These are phyloP conservation scores for Cantharis rustica DNA, from an alignment of 2,888 invertebrate genomes.

Conservation along the genomic window DNA sequence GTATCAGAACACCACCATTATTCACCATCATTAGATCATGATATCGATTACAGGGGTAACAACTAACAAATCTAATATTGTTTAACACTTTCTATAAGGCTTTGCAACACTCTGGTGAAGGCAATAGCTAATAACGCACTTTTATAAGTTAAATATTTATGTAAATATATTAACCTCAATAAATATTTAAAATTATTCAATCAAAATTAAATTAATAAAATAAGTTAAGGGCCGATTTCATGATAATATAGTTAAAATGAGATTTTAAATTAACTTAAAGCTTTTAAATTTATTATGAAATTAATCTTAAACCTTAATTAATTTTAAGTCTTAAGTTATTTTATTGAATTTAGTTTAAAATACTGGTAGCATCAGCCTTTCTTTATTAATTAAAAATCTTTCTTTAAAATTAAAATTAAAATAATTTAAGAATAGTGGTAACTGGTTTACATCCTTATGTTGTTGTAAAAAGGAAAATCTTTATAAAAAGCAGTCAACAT, in stretches of 20 bases:
- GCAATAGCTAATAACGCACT: not conserved
- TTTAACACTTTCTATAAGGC: slow-evolving; percentile 9
- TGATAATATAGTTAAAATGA: no score
- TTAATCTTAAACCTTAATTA: no score
- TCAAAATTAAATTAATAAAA: no score
- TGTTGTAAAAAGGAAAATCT: not conserved
- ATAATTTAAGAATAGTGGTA: not conserved
- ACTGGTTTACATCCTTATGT: not conserved
- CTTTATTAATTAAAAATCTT: not conserved
- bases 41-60: slow-evolving; percentile 38
- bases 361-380: not conserved
- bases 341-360: not conserved
- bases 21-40: slow-evolving; percentile 34
- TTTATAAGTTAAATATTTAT: not conserved
- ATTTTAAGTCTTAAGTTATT: no score
- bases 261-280: no score
- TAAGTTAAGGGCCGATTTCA: no score
- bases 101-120: not conserved
- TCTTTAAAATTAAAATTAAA: no score
- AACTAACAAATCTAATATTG: slow-evolving; percentile 10
- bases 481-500: not conserved
- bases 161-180: no score
- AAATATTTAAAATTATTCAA: no score
- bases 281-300: no score
- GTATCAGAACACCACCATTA: slow-evolving; percentile 36